phyloP scores from a whole-genome alignment of 2,888 invertebrate genomes.

The Sinopyrophorus schimmeli region DNA sequence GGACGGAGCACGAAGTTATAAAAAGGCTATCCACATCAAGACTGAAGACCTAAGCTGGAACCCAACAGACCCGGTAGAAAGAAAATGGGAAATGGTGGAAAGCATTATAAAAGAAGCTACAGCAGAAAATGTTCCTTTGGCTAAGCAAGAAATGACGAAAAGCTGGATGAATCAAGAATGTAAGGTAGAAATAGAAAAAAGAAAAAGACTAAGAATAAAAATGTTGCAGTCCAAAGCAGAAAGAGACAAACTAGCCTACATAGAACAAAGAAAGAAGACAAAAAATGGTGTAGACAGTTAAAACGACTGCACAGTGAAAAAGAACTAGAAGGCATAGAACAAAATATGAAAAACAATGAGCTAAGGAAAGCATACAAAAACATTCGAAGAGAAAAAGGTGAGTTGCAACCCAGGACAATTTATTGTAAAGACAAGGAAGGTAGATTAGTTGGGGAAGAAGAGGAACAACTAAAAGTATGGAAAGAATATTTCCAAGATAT shows the following conservation, averaged over 20 bases:
- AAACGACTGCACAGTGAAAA: not conserved
- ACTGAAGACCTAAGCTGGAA: constrained; percentile 2
- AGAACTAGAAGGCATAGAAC: constrained; percentile 2
- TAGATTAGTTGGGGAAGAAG: not conserved
- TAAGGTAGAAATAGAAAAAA: constrained; percentile 1
- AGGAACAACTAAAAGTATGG: constrained; percentile 5
- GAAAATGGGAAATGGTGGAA: constrained; percentile 1
- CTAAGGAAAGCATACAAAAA: constrained; percentile 4
- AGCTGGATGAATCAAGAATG: not conserved
- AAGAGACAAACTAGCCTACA: constrained; percentile 4
- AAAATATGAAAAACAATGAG: not conserved
- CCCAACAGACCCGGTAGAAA: not conserved
- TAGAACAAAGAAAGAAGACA: not conserved
- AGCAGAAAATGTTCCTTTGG: not conserved
- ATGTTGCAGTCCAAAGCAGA: not conserved
- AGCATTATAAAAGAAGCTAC: constrained; percentile 2
- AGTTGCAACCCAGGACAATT: not conserved
- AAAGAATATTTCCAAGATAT: constrained; percentile 1
- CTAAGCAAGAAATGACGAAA: constrained; percentile 2
- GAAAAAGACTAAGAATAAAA: not conserved
- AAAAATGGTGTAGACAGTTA: not conserved
- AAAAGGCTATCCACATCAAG: constrained; percentile 1
- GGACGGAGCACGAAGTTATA: not conserved
- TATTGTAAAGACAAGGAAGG: constrained; percentile 4
- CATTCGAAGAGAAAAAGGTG: constrained; percentile 1